Base-by-base conservation (phyloP, 2,888 invertebrate species). In the Crossocerus cetratus region DNA sequence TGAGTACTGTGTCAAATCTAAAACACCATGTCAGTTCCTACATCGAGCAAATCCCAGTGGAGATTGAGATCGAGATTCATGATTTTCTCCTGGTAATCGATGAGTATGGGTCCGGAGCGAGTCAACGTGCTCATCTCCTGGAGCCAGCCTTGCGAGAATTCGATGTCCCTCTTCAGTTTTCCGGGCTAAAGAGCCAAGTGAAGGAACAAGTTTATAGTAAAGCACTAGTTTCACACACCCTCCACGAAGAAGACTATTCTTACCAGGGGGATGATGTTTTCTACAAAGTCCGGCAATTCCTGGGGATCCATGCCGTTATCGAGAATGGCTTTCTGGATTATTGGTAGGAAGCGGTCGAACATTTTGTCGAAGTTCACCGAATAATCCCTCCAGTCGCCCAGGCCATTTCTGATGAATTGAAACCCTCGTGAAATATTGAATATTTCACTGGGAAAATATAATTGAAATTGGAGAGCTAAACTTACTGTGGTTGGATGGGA, bases 251-350 rank as follows among this genome's bases (percentile, higher is more conserved):
- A 58, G n/a, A 44, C 0, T 2, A 45, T 2, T n/a, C n/a, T n/a
- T 68, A 86, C 86, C 66, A 84, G 21, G 2, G 76, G 71, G 0
- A 80, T 49, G 13, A 81, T 49, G n/a, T 43, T 21, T 14, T 82
- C 23, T 11, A 69, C 62, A 2, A 80, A 0, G 22, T 85, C 78
- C 2, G 64, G 11, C 53, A 86, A 13, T 11, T 64, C 20, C 77
- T 83, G 8, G 0, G 88, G 88, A 49, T 88, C 88, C 68, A 85
- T 20, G 8, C 74, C 79, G 5, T 67, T 18, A 3, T 69, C 21
- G 1, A 72, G 13, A 2, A 86, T 80, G 4, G 56, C 16, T 0
- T 62, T 11, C 0, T 14, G 71, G 21, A 86, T 68, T 2, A 16
- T 0, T 0, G 86, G 84, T 16, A 85, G 43, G 1, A 71, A 1